phyloP scores from a whole-genome alignment of 2,888 invertebrate species.

The Imbricaverruca yamaguchii region DNA sequence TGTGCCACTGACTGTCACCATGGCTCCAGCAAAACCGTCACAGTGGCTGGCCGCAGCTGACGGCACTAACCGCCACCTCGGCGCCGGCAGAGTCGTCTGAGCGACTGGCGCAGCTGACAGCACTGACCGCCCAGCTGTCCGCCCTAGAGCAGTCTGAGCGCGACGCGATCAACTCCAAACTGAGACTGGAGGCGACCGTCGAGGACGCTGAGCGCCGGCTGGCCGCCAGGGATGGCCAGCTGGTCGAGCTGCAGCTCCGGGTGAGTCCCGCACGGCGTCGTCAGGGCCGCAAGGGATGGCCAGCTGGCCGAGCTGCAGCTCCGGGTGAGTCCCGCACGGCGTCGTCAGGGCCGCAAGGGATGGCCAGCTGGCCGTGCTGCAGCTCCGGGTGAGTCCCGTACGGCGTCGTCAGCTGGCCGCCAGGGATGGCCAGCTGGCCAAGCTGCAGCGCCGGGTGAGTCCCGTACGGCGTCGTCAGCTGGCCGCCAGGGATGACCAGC shows the following conservation, averaged over 20 bases:
- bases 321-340: no score
- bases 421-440: no score
- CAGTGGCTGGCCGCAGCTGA: no score
- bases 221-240: not conserved
- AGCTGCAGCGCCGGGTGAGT: no score
- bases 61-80: no score
- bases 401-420: no score
- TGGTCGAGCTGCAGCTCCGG: not conserved
- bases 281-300: no score
- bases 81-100: not conserved
- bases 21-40: no score
- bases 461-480: no score
- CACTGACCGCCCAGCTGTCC: not conserved
- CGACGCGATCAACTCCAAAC: not conserved
- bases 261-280: not conserved
- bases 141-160: not conserved
- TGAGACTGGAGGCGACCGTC: not conserved
- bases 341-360: no score
- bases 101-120: not conserved
- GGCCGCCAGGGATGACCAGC: no score
- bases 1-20: no score
- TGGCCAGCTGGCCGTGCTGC: not conserved
- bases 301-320: not conserved
- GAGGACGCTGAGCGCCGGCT: not conserved
- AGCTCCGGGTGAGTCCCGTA: not conserved